Percentiles rank a stretch among this genome's conserved stretches.
These are phyloP conservation scores for Harpalus rufipes DNA, from an alignment of 2,888 invertebrate species.

Conservation along the genomic window DNA sequence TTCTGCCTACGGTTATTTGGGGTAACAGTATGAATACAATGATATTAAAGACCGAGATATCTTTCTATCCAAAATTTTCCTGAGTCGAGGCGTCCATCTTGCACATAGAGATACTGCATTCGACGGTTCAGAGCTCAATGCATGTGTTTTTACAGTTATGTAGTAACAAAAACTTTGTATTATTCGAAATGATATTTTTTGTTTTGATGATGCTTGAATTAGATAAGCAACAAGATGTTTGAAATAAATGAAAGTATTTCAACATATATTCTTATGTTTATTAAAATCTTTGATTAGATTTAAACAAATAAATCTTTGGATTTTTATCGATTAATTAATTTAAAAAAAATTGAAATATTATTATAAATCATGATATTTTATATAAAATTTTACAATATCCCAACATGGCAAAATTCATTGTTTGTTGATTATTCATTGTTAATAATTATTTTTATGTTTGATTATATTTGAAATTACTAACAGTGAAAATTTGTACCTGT, in stretches of 20 bases:
- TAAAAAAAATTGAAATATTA: not conserved
- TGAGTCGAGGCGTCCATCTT: constrained; percentile 62
- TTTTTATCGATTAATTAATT: not conserved
- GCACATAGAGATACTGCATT: constrained; percentile 62
- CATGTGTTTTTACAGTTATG: constrained; percentile 51
- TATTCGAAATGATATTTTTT: constrained; percentile 20
- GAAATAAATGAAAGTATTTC: constrained; percentile 6
- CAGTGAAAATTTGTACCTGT: not conserved
- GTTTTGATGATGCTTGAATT: not conserved
- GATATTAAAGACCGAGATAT: constrained; percentile 9
- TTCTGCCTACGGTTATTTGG: not conserved
- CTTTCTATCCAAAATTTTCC: constrained; percentile 51
- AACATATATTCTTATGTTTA: not conserved
- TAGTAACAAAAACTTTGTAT: constrained; percentile 37
- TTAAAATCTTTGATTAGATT: not conserved
- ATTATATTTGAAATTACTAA: not conserved
- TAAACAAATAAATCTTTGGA: not conserved
- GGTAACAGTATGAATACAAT: constrained; percentile 3
- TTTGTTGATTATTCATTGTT: not conserved
- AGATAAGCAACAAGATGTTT: not conserved
- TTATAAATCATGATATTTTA: not conserved
- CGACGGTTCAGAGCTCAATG: constrained; percentile 37
- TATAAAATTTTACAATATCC: too few relatives aligned
- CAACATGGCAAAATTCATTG: not conserved
- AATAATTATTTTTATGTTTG: too few relatives aligned